Conservation (phyloP, 1,140 invertebrate species). For the Formica selysi region DNA sequence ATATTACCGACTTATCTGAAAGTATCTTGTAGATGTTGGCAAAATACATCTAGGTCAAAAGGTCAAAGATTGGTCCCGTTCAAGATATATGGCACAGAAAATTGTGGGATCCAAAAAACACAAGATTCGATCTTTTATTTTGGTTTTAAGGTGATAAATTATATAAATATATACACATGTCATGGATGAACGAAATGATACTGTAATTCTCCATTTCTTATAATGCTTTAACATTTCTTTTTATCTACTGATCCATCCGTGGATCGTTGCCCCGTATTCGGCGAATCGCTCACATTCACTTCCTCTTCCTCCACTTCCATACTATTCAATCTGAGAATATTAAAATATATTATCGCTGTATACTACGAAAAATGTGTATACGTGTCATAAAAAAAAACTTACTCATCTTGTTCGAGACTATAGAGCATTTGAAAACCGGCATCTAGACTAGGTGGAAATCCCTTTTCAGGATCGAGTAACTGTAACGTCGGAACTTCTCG, state of each 20-base stretch:
- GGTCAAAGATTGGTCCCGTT: background rate
- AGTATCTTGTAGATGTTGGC: too few species aligned
- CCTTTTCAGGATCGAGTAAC: conserved; percentile 85
- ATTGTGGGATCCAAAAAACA: background rate
- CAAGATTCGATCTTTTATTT: background rate
- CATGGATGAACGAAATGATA: background rate
- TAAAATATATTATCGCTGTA: conserved; percentile 5
- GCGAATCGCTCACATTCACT: conserved; percentile 80
- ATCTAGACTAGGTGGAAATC: conserved; percentile 85
- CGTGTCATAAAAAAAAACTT: conserved; percentile 56
- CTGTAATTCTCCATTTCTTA: background rate
- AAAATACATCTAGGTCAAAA: too few species aligned
- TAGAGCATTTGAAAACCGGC: conserved; percentile 87
- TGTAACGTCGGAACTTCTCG: conserved; percentile 84
- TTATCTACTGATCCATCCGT: conserved; percentile 38
- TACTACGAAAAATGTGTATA: background rate
- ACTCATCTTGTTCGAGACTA: conserved; percentile 86
- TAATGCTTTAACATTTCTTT: conserved; percentile 52
- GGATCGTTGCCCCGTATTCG: conserved; percentile 57
- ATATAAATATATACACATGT: background rate
- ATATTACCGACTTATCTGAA: background rate
- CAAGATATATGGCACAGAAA: background rate
- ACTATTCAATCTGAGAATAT: conserved; percentile 80
- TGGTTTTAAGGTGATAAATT: background rate
- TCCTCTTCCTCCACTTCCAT: conserved; percentile 83